A percentile compares a stretch with the other conserved stretches of the same genome.
Evolutionary conservation across 2,888 invertebrate genomes (phyloP).

Genomic region (Pseudoips prasinana): DNA sequence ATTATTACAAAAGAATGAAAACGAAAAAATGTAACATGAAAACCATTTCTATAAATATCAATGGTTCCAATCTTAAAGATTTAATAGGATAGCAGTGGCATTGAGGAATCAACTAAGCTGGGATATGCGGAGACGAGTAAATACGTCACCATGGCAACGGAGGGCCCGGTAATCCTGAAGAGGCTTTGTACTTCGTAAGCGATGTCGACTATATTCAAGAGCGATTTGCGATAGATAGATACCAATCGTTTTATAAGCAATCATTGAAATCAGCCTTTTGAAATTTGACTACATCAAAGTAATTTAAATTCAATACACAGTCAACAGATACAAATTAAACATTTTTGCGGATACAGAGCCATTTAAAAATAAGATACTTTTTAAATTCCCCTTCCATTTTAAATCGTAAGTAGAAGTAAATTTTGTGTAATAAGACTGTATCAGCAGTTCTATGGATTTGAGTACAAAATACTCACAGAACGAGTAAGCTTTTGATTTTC

Average conservation of each 20-base stretch:
- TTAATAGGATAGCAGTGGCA: slow-evolving; percentile 71
- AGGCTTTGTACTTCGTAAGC: slow-evolving; percentile 68
- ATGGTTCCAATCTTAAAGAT: slow-evolving; percentile 57
- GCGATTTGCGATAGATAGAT: slow-evolving; percentile 50
- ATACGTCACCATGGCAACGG: slow-evolving; percentile 68
- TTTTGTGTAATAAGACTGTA: too few species aligned
- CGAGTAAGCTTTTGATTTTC: too few species aligned
- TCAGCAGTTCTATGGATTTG: too few species aligned
- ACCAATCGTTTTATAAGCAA: slow-evolving; percentile 36
- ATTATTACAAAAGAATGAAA: slow-evolving; percentile 18
- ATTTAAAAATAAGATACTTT: too few species aligned
- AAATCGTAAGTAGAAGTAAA: too few species aligned
- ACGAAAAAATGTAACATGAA: slow-evolving; percentile 31
- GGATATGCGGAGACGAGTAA: slow-evolving; percentile 62
- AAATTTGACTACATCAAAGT: slow-evolving; percentile 17
- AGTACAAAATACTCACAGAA: too few species aligned
- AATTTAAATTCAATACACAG: slow-evolving; percentile 11
- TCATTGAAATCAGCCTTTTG: slow-evolving; percentile 27
- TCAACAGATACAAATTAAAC: slow-evolving; percentile 7
- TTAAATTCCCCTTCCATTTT: too few species aligned
- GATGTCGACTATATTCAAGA: slow-evolving; percentile 60
- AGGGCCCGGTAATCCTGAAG: slow-evolving; percentile 74
- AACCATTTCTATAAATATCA: slow-evolving; percentile 43
- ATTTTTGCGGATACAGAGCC: neutral
- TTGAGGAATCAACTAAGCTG: slow-evolving; percentile 71